Evolutionary conservation across 2,113 vertebrate species (phyloP).

Genomic region (Hippocampus barbouri): DNA sequence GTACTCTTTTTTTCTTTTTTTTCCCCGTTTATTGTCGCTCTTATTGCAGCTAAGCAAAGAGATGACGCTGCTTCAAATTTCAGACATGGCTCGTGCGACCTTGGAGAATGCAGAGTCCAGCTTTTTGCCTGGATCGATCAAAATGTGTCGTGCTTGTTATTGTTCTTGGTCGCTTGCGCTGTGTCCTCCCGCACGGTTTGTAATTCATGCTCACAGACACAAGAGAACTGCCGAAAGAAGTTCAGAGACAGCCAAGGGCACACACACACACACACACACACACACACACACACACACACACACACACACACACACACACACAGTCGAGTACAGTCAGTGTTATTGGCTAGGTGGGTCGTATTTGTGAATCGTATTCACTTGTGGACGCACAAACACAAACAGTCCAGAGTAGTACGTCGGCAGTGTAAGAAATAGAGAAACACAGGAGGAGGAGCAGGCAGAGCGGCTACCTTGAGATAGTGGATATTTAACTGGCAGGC

Average conservation of each 20-base stretch:
- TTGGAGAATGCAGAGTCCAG: too few relatives aligned
- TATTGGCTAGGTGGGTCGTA: constrained; percentile 36
- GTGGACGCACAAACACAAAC: constrained; percentile 63
- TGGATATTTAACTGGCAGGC: constrained; percentile 79
- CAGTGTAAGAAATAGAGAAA: constrained; percentile 31
- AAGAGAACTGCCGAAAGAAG: background rate
- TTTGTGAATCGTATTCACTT: constrained; percentile 74
- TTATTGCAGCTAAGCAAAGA: too few relatives aligned
- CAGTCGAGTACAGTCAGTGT: background rate
- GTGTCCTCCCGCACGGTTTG: background rate
- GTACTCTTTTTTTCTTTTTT: too few relatives aligned
- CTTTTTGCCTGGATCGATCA: background rate
- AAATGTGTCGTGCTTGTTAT: too few relatives aligned
- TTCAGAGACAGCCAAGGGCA: background rate
- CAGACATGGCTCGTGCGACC: background rate
- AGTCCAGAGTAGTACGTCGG: constrained; percentile 42
- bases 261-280: background rate
- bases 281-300: background rate
- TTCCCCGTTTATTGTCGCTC: too few relatives aligned
- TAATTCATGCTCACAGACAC: background rate
- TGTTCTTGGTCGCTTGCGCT: background rate
- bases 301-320: background rate
- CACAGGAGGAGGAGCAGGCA: constrained; percentile 38
- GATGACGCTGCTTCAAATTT: background rate
- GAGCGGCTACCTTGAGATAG: constrained; percentile 81